Conservation (phyloP, 2,113 vertebrate genomes). For the Macroglossus sobrinus region DNA sequence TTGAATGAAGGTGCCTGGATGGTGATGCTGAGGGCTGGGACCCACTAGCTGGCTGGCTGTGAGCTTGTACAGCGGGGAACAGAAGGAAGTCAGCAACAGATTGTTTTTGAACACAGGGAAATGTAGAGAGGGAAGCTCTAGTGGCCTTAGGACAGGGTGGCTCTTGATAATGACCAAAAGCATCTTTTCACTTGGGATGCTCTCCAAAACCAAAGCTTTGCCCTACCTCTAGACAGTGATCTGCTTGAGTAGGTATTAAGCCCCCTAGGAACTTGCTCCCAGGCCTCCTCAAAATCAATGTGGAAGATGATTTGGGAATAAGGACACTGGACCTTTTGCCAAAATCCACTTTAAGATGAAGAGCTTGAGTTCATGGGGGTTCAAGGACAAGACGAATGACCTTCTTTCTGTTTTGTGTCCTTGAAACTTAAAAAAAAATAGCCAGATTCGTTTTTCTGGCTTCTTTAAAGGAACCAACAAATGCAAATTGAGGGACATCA, state of each 20-base stretch:
- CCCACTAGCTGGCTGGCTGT: background rate
- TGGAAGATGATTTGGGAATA: background rate
- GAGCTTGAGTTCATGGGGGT: background rate
- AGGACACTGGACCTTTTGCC: background rate
- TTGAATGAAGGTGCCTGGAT: background rate
- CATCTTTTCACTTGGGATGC: background rate
- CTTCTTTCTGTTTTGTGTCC: conserved; percentile 28
- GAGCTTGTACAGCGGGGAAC: conserved; percentile 13
- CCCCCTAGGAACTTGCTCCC: background rate
- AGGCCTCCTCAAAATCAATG: background rate
- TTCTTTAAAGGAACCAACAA: conserved; percentile 31
- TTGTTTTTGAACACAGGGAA: conserved; percentile 48
- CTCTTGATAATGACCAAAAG: background rate
- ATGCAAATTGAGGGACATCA: background rate
- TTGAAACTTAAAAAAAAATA: conserved; percentile 48
- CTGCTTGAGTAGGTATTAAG: conserved; percentile 13
- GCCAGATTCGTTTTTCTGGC: background rate
- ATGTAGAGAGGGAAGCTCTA: background rate
- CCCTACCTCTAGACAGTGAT: background rate
- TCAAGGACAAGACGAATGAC: background rate
- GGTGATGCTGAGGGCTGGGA: background rate
- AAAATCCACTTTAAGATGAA: background rate
- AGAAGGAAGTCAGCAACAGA: conserved; percentile 65
- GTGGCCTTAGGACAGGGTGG: background rate
- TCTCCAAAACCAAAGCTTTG: conserved; percentile 10